Percentiles rank a stretch among this genome's conserved stretches.
These are phyloP conservation scores for Eurois occulta DNA, from an alignment of 2,888 invertebrate species.

Conservation along the genomic window DNA sequence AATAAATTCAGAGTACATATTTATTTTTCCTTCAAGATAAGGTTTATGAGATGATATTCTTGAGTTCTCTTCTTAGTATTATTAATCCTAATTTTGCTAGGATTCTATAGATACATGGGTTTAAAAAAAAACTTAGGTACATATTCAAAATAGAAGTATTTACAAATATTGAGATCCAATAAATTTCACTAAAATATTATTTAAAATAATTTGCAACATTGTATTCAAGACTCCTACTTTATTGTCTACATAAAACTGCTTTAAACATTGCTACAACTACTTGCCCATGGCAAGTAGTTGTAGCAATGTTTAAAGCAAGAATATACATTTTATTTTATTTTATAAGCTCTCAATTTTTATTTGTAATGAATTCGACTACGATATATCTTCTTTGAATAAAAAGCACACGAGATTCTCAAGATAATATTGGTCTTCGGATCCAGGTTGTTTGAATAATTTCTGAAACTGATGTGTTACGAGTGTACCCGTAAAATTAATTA, in stretches of 20 bases:
- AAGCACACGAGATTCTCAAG: not conserved
- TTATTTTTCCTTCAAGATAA: not conserved
- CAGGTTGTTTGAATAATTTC: no score
- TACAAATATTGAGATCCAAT: not conserved
- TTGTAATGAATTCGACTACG: not conserved
- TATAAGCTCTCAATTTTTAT: not conserved
- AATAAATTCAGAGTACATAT: conserved; percentile 9
- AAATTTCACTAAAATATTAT: not conserved
- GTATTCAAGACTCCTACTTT: conserved; percentile 5
- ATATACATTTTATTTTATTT: conserved; percentile 4
- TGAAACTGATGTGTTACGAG: no score
- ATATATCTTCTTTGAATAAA: not conserved
- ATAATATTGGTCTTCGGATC: not conserved
- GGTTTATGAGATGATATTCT: not conserved
- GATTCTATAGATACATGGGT: not conserved
- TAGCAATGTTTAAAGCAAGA: not conserved
- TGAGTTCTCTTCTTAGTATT: not conserved
- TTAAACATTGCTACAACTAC: no score
- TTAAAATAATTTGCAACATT: conserved; percentile 11
- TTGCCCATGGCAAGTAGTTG: not conserved
- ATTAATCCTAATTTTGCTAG: not conserved
- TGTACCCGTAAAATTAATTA: no score
- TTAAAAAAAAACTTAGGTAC: not conserved
- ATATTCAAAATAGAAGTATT: conserved; percentile 1
- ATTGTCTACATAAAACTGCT: not conserved